These are phyloP conservation scores for Lemur catta DNA, from an alignment of 2,797 vertebrate genomes.

Conservation along the genomic window DNA sequence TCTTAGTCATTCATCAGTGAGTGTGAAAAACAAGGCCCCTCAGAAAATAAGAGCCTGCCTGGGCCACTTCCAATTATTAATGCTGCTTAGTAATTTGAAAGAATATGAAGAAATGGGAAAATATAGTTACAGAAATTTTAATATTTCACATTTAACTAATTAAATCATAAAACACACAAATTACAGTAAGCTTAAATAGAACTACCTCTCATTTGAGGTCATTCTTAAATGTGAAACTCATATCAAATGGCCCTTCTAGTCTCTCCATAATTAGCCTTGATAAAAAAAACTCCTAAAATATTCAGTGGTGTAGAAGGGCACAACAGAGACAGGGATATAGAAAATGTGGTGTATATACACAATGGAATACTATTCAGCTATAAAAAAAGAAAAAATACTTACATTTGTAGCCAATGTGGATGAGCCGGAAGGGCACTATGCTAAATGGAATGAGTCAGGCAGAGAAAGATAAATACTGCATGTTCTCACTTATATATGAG, in stretches of 20 bases:
- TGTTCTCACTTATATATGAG: background rate
- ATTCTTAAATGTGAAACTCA: background rate
- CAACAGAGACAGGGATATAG: background rate
- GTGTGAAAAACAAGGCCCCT: background rate
- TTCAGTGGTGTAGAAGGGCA: background rate
- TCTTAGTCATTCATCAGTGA: background rate
- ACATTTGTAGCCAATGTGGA: background rate
- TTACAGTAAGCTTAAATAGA: background rate
- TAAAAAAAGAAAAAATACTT: background rate
- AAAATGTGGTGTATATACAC: background rate
- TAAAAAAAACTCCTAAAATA: background rate
- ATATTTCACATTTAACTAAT: background rate
- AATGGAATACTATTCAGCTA: background rate
- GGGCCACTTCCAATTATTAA: background rate
- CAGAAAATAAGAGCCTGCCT: background rate
- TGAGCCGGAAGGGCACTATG: background rate
- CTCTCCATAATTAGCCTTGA: background rate
- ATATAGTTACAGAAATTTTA: background rate
- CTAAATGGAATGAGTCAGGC: background rate
- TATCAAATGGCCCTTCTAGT: background rate
- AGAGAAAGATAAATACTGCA: background rate
- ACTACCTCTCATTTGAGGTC: background rate
- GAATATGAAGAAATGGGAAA: background rate
- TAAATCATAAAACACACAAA: background rate
- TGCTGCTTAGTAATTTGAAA: background rate